These are phyloP conservation scores for Crax fasciolata DNA, from an alignment of 2,797 vertebrate genomes.

Conservation along the genomic window DNA sequence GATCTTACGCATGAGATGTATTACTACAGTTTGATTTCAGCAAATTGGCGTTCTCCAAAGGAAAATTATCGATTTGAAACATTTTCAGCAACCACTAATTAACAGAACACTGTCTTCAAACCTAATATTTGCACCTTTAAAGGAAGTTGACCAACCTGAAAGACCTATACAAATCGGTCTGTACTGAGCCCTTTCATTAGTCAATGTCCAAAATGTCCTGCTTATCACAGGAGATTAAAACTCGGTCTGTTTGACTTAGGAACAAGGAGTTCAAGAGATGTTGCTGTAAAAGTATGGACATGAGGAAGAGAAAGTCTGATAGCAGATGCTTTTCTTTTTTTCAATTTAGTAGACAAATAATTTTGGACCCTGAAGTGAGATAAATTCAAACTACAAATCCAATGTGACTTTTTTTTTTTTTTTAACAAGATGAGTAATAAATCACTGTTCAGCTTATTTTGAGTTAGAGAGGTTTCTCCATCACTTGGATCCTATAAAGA, in stretches of 20 bases:
- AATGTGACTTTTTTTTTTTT: not conserved
- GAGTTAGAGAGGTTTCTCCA: not conserved
- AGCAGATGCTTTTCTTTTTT: not conserved
- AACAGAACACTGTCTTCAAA: not conserved
- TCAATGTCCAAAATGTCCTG: not conserved
- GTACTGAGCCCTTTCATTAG: not conserved
- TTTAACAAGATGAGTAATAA: not conserved
- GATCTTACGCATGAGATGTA: not conserved
- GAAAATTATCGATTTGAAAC: conserved; percentile 2
- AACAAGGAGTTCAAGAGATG: not conserved
- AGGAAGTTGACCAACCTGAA: not conserved
- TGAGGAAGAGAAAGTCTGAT: not conserved
- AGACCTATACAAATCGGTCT: not conserved
- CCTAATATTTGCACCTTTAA: conserved; percentile 17
- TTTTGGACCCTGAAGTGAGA: not conserved
- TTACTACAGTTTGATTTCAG: not conserved
- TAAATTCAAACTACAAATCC: not conserved
- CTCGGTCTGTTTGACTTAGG: not conserved
- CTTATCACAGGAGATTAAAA: not conserved
- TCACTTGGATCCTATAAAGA: not conserved
- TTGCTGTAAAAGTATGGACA: not conserved
- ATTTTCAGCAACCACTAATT: not conserved
- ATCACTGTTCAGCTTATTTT: not conserved
- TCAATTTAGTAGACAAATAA: not conserved
- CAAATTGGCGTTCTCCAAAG: conserved; percentile 24